A percentile compares a stretch with the other conserved stretches of the same genome.
Evolutionary conservation across 1,140 invertebrate genomes (phyloP).

Genomic region (Aphaenogaster ashmeadi): DNA sequence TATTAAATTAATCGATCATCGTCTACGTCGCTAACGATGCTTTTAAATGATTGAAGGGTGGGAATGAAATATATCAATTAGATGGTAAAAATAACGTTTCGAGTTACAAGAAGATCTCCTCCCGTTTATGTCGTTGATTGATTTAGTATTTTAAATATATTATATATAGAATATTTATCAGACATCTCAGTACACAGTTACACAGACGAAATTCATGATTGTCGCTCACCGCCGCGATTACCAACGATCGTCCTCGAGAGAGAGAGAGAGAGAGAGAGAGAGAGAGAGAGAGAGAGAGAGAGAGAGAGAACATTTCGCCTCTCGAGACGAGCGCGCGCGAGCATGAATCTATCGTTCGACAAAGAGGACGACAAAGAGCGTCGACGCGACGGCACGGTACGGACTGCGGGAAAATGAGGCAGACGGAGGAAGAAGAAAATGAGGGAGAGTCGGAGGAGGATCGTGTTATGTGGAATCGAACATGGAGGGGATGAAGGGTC

Average conservation of each 20-base stretch:
- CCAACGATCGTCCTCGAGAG: constrained; percentile 8
- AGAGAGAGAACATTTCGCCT: neutral
- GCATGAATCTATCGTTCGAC: constrained; percentile 40
- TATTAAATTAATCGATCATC: neutral
- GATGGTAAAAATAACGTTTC: neutral
- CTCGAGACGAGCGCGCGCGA: constrained; percentile 65
- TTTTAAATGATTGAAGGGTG: neutral
- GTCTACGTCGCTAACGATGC: neutral
- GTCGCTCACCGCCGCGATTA: constrained; percentile 44
- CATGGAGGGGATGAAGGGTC: neutral
- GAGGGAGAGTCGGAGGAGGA: neutral
- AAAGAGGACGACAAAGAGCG: constrained; percentile 48
- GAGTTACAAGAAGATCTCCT: neutral
- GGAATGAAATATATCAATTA: neutral
- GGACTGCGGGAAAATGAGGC: neutral
- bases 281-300: neutral
- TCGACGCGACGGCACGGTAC: constrained; percentile 32
- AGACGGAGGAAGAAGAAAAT: neutral
- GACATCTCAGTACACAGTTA: neutral
- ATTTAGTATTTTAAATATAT: neutral
- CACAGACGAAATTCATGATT: neutral
- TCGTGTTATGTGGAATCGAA: neutral
- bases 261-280: neutral
- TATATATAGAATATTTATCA: neutral
- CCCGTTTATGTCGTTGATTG: neutral